These are phyloP conservation scores for Gryon sp. DNA, from an alignment of 1,140 invertebrate genomes.

Conservation along the genomic window DNA sequence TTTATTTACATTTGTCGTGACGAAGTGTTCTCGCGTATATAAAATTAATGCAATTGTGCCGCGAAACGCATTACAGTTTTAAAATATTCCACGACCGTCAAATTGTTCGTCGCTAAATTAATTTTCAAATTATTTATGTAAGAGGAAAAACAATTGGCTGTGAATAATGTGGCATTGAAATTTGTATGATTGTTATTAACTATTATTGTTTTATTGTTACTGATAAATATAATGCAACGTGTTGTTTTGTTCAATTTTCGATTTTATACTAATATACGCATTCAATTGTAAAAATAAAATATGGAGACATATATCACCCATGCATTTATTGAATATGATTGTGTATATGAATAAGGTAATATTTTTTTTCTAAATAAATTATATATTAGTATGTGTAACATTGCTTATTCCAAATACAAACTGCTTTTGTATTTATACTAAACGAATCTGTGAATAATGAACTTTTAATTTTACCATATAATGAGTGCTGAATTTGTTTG, in stretches of 20 bases:
- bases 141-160: conserved; percentile 43
- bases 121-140: conserved; percentile 53
- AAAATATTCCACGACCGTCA: conserved; percentile 44
- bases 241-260: conserved; percentile 7
- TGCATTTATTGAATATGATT: no score
- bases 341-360: no score
- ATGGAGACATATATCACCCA: no score
- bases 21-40: not conserved
- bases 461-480: no score
- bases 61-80: not conserved
- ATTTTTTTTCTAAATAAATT: no score
- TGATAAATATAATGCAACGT: conserved; percentile 34
- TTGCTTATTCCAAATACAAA: no score
- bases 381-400: no score
- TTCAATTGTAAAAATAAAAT: no score
- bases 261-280: no score
- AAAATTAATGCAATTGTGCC: conserved; percentile 20
- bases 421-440: no score
- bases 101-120: conserved; percentile 33
- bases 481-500: no score
- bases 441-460: no score
- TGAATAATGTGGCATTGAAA: conserved; percentile 43
- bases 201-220: conserved; percentile 40
- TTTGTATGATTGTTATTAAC: conserved; percentile 35
- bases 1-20: conserved; percentile 9